A percentile compares a stretch with the other conserved stretches of the same genome.
These are phyloP conservation scores for Myotis planiceps DNA, from an alignment of 2,797 vertebrate genomes.

Conservation along the genomic window DNA sequence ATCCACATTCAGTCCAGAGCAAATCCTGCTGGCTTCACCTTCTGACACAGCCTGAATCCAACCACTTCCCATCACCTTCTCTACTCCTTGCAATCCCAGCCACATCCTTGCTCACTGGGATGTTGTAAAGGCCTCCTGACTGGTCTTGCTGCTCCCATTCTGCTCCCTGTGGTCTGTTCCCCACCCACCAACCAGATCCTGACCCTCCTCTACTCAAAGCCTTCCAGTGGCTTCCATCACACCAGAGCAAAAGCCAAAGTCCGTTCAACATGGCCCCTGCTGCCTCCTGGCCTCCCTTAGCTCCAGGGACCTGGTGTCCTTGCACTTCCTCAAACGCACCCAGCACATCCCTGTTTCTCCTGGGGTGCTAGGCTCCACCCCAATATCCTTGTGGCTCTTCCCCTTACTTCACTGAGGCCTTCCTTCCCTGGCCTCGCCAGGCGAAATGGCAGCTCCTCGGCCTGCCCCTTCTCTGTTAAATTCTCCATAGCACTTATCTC, in stretches of 20 bases:
- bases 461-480: not conserved
- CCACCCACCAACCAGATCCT: not conserved
- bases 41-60: accelerated
- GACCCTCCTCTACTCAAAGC: not conserved
- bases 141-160: not conserved
- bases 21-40: not conserved
- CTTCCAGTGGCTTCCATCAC: not conserved
- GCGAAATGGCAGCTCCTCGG: too few relatives aligned
- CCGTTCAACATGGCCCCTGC: not conserved
- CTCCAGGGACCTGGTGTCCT: not conserved
- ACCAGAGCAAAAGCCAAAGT: not conserved
- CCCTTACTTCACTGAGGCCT: not conserved
- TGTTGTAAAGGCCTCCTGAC: not conserved
- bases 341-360: not conserved
- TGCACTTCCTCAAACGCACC: not conserved
- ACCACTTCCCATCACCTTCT: not conserved
- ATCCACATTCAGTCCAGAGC: not conserved
- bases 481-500: not conserved
- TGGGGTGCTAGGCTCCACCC: not conserved
- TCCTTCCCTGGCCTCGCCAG: not conserved
- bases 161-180: not conserved
- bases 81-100: not conserved
- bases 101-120: not conserved
- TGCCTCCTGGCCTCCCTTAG: not conserved
- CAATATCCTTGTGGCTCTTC: not conserved